Conservation (phyloP, 2,888 invertebrate species). For the Kuschelorhynchus macadamiae region DNA sequence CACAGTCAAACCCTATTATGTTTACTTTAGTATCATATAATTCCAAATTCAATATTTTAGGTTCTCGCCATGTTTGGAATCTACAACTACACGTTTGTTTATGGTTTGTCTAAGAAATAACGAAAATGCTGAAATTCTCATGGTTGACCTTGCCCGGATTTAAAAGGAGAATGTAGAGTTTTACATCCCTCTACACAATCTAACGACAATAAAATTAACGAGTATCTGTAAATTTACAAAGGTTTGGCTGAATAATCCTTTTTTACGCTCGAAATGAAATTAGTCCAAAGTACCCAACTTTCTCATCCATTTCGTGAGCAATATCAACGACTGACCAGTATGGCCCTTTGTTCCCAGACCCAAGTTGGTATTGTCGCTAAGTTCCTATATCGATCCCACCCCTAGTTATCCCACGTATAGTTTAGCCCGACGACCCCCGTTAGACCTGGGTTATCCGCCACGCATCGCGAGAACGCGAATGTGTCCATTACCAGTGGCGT, state of each 20-base stretch:
- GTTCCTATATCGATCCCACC: conserved; percentile 37
- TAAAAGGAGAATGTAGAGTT: too few species aligned
- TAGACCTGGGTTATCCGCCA: conserved; percentile 28
- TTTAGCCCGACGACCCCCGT: conserved; percentile 29
- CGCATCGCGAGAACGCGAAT: conserved; percentile 37
- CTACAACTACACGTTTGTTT: too few species aligned
- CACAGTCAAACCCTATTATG: too few species aligned
- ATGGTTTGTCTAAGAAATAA: too few species aligned
- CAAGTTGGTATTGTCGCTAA: conserved; percentile 31
- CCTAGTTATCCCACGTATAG: conserved; percentile 38
- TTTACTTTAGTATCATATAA: too few species aligned
- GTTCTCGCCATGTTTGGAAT: too few species aligned
- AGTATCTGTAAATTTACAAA: not conserved
- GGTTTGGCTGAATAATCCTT: not conserved
- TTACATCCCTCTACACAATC: too few species aligned
- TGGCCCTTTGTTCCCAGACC: not conserved
- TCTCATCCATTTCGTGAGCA: not conserved
- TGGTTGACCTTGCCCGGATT: too few species aligned
- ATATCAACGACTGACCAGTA: not conserved
- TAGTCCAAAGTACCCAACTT: not conserved
- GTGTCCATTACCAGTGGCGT: conserved; percentile 30
- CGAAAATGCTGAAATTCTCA: too few species aligned
- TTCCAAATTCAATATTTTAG: too few species aligned
- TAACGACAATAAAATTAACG: too few species aligned
- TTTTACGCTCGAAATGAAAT: not conserved